Evolutionary conservation across 2,113 vertebrate genomes (phyloP).

Genomic region (Apaloderma vittatum): DNA sequence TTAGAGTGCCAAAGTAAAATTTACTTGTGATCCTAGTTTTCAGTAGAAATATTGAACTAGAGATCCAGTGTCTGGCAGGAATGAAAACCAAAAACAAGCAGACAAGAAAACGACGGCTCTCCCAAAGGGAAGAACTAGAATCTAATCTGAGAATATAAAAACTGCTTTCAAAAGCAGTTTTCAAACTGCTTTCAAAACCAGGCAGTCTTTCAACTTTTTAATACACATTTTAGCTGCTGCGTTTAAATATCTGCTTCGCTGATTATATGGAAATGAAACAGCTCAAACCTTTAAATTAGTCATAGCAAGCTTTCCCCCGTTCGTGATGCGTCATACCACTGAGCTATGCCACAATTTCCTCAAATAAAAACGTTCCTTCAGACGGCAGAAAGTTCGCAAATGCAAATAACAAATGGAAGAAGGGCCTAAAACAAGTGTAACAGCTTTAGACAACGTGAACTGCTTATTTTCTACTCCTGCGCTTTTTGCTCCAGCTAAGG

Average conservation of each 20-base stretch:
- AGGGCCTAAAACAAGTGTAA: neutral
- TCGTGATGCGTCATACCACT: neutral
- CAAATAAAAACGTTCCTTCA: neutral
- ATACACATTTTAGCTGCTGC: neutral
- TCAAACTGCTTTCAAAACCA: neutral
- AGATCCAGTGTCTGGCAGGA: neutral
- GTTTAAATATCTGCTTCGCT: constrained; percentile 13
- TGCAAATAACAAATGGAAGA: neutral
- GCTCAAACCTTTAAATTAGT: constrained; percentile 2
- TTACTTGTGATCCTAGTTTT: constrained; percentile 26
- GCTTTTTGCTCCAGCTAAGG: neutral
- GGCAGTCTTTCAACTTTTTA: neutral
- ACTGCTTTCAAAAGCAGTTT: neutral
- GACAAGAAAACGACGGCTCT: neutral
- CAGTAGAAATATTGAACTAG: constrained; percentile 11
- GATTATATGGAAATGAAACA: constrained; percentile 36
- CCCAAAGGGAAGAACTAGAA: neutral
- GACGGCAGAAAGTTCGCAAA: neutral
- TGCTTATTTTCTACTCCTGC: neutral
- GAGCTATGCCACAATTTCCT: neutral
- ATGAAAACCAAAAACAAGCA: neutral
- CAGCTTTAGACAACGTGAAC: neutral
- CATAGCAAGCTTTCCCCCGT: neutral
- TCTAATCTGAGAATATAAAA: neutral
- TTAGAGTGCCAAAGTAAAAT: constrained; percentile 59